phyloP scores from a whole-genome alignment of 2,797 vertebrate species.

The Micrastur ruficollis region DNA sequence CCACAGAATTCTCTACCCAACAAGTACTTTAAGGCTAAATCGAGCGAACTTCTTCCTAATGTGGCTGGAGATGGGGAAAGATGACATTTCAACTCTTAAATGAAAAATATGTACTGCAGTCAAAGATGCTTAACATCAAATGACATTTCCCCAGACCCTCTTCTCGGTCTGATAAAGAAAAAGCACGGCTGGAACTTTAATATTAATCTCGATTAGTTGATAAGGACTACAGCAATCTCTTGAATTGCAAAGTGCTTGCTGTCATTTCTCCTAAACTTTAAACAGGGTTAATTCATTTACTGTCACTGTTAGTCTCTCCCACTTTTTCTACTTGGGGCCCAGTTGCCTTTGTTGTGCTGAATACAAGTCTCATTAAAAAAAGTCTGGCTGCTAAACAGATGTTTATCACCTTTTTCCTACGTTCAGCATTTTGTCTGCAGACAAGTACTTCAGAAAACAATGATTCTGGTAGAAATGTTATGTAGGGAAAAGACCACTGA shows the following conservation, averaged over 20 bases:
- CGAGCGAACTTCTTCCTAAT: neutral
- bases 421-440: neutral
- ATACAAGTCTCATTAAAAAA: neutral
- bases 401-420: neutral
- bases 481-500: neutral
- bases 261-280: neutral
- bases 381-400: neutral
- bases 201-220: constrained; percentile 26
- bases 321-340: neutral
- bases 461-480: neutral
- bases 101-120: constrained; percentile 28
- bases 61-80: constrained; percentile 3
- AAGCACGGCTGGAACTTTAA: neutral
- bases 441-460: neutral
- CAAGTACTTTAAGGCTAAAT: neutral
- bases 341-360: neutral
- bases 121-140: constrained; percentile 12
- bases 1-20: neutral
- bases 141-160: neutral
- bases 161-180: constrained; percentile 3
- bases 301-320: neutral
- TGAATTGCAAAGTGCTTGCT: neutral
- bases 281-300: neutral
- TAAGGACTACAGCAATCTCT: neutral
- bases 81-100: constrained; percentile 18